Evolutionary conservation across 2,888 invertebrate species (phyloP), one percentile per base, ranked within the genome.

Genomic region (Thecophora atra): DNA sequence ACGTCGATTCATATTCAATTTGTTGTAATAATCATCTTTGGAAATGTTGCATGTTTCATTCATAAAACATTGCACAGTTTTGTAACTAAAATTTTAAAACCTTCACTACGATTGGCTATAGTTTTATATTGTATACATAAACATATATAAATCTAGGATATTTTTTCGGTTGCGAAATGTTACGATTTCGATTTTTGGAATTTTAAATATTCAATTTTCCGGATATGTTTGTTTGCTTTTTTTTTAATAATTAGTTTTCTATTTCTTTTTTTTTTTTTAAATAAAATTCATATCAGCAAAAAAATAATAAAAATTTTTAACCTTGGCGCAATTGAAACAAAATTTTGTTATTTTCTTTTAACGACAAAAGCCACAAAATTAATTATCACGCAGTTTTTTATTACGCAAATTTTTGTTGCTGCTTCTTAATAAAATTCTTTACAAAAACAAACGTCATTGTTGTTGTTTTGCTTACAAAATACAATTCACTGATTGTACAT

Each of bases 211-310:
- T 26, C 26, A 7, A 42, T 37, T 3, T 42, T 44, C 19, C 19
- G 63, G 63, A 63, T 63, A 63, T 63, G 63, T 63, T 42, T 30
- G 28, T 28, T 28, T 8, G 21, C 21, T 63, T n/a, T 63, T 42
- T 7, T 17, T 26, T 21, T n/a, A 63, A 8, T 37, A n/a, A 21
- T 37, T 37, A 37, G 8, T 28, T 63, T 37, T 24, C 37, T 21
- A 63, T 37, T 13, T 24, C 8, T 63, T 42, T n/a, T 44, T 37
- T 17, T 62, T 13, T 62, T 26, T 8, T 30, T 6, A 37, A 62
- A 42, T 21, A 17, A 19, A 24, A 63, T 21, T 19, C 30, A 37
- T 37, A 44, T 2, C 37, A 37, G 37, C 37, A 37, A 37, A 37
- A 1, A 37, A 37, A 11, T 11, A 37, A 8, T 37, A 37, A 37